These are phyloP conservation scores for Azemiops feae DNA, from an alignment of 2,113 vertebrate species.

Conservation along the genomic window DNA sequence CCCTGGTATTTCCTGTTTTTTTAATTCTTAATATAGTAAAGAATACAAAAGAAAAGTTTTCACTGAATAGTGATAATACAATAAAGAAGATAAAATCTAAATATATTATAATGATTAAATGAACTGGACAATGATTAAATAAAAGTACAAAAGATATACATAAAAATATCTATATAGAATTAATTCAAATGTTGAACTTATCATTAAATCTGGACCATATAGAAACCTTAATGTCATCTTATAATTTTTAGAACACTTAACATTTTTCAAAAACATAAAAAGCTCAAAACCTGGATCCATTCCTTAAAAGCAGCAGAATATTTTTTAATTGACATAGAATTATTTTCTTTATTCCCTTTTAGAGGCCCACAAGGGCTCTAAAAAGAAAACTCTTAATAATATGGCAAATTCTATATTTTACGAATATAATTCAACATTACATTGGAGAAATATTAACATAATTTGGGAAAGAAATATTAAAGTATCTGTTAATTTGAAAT, in stretches of 20 bases:
- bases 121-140: neutral
- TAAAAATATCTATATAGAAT: neutral
- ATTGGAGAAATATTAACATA: neutral
- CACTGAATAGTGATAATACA: no score
- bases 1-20: no score
- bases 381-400: neutral
- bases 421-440: neutral
- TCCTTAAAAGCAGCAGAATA: neutral
- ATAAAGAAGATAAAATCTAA: neutral
- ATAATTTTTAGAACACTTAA: neutral
- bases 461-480: no score
- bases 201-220: neutral
- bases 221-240: neutral
- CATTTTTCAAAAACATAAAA: neutral
- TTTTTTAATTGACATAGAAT: neutral
- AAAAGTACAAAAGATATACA: neutral
- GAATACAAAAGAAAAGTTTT: no score
- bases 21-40: no score
- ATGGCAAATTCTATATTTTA: neutral
- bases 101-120: neutral
- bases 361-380: neutral
- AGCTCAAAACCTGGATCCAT: neutral
- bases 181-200: neutral
- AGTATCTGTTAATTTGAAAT: neutral
- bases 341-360: neutral